Percentiles rank a stretch among this genome's conserved stretches.
phyloP scores from a whole-genome alignment of 2,113 vertebrate genomes.

The Naja naja region DNA sequence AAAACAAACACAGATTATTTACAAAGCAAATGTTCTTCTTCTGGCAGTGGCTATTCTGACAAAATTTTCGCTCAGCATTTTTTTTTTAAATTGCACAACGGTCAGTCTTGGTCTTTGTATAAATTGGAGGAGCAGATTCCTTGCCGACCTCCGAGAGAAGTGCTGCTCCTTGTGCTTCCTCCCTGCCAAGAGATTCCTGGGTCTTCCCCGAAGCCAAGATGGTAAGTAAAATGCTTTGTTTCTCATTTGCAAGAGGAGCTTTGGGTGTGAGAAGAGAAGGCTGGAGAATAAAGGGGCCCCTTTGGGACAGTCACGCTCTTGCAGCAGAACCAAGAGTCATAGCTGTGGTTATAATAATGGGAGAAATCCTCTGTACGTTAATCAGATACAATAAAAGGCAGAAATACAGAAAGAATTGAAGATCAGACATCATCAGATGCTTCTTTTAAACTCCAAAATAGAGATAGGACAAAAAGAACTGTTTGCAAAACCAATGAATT shows the following conservation, averaged over 20 bases:
- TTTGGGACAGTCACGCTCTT: no score
- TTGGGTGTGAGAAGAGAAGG: background rate
- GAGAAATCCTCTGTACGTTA: background rate
- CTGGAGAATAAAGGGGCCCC: background rate
- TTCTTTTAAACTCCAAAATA: background rate
- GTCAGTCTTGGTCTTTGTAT: background rate
- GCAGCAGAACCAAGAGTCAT: no score
- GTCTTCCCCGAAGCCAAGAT: background rate
- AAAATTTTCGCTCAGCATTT: background rate
- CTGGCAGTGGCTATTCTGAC: background rate
- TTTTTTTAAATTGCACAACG: background rate
- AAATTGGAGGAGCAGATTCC: background rate
- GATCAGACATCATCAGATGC: background rate
- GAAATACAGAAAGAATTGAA: background rate
- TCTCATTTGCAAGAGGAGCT: background rate
- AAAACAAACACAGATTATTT: background rate
- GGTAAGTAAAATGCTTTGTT: background rate
- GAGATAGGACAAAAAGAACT: background rate
- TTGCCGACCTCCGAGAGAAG: background rate
- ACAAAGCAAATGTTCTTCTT: background rate
- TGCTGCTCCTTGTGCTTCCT: rapidly evolving
- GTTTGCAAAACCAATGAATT: no score
- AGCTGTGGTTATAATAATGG: background rate
- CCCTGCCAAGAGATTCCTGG: background rate
- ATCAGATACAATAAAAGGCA: background rate